phyloP scores from a whole-genome alignment of 2,888 invertebrate species.

The Zaprionus obscuricornis region DNA sequence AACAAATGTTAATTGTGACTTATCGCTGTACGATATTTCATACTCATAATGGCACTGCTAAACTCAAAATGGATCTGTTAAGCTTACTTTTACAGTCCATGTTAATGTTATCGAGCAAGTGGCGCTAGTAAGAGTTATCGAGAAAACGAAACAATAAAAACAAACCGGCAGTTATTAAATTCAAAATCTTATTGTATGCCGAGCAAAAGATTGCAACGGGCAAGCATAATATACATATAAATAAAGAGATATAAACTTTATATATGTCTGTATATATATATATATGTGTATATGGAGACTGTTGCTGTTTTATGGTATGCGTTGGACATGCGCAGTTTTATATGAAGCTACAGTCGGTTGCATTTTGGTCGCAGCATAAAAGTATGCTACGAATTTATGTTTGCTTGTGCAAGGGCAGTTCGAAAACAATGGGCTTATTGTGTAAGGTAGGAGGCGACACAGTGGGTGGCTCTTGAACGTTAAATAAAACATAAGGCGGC shows the following conservation, averaged over 20 bases:
- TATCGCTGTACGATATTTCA: conserved; percentile 35
- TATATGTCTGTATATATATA: no score
- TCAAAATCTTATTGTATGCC: conserved; percentile 19
- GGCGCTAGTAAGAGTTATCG: background rate
- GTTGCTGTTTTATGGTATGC: conserved; percentile 17
- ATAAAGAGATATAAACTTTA: no score
- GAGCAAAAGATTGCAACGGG: no score
- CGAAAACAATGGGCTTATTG: background rate
- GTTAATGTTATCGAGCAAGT: conserved; percentile 11
- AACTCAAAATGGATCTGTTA: conserved; percentile 34
- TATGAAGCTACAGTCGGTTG: conserved; percentile 3
- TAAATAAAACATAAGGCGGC: no score
- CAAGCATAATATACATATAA: no score
- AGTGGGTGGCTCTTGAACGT: no score
- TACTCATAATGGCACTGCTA: conserved; percentile 38
- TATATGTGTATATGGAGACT: no score
- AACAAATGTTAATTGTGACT: conserved; percentile 33
- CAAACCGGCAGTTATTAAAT: conserved; percentile 11
- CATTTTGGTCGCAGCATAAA: conserved; percentile 35
- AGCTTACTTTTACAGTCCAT: conserved; percentile 1
- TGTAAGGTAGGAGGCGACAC: background rate
- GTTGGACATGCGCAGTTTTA: conserved; percentile 14
- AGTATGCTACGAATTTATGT: conserved; percentile 32
- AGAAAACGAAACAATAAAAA: background rate
- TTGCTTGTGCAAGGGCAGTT: conserved; percentile 24